Evolutionary conservation across 1,140 invertebrate species (phyloP).

Genomic region (Drosophila bocqueti): DNA sequence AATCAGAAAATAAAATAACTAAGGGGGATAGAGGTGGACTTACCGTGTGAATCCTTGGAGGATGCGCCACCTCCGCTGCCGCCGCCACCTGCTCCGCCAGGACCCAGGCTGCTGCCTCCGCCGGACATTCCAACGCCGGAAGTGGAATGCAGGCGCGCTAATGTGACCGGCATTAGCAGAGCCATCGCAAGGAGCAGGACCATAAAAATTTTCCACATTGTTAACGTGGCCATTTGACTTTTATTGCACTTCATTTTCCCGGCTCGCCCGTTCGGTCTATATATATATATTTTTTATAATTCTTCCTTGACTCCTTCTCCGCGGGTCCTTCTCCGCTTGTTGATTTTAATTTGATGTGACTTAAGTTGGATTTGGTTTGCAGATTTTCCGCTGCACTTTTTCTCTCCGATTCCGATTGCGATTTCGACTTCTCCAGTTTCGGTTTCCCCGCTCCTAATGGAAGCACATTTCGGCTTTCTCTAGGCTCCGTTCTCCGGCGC

Average conservation of each 20-base stretch:
- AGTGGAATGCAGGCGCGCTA: slow-evolving; percentile 81
- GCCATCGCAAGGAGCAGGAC: slow-evolving; percentile 63
- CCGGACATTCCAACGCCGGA: slow-evolving; percentile 51
- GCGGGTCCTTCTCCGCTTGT: slow-evolving; percentile 61
- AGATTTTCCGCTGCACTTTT: slow-evolving; percentile 70
- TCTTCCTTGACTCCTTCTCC: slow-evolving; percentile 38
- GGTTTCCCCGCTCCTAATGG: slow-evolving; percentile 31
- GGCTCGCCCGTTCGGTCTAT: slow-evolving; percentile 27
- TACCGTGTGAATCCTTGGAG: slow-evolving; percentile 81
- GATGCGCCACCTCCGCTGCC: slow-evolving; percentile 33
- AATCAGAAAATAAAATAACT: slow-evolving; percentile 61
- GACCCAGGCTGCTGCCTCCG: slow-evolving; percentile 45
- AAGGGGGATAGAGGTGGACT: slow-evolving; percentile 51
- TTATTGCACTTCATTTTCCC: slow-evolving; percentile 81
- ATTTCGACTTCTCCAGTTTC: slow-evolving; percentile 36
- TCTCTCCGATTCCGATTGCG: slow-evolving; percentile 18
- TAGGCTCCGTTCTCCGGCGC: slow-evolving; percentile 11
- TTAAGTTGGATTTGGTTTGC: slow-evolving; percentile 83
- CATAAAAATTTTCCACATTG: slow-evolving; percentile 84
- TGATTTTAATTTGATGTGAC: slow-evolving; percentile 84
- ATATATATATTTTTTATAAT: slow-evolving; percentile 48
- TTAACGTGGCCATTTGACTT: slow-evolving; percentile 84
- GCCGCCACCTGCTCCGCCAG: slow-evolving; percentile 35
- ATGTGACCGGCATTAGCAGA: slow-evolving; percentile 77
- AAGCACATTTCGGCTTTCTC: slow-evolving; percentile 71